Evolutionary conservation across 2,888 invertebrate genomes (phyloP).

Genomic region (Eupithecia exiguata): DNA sequence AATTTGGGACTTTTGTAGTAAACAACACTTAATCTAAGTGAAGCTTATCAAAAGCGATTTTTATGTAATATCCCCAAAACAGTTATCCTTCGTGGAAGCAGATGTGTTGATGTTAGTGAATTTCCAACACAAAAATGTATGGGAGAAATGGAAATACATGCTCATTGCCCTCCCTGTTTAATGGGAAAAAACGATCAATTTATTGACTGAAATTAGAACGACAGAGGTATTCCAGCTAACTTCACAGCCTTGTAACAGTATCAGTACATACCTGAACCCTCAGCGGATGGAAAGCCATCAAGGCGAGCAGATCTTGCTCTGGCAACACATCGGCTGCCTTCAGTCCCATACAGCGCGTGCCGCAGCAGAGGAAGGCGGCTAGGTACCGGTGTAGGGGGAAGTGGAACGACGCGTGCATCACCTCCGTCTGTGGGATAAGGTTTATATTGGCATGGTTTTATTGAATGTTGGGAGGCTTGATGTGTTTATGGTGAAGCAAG

Average conservation of each 20-base stretch:
- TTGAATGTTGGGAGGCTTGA: neutral
- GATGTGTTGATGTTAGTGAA: neutral
- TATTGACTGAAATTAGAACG: neutral
- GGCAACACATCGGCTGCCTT: conserved; percentile 91
- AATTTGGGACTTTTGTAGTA: neutral
- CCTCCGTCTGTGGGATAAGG: conserved; percentile 82
- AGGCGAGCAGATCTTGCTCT: conserved; percentile 88
- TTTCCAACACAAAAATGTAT: neutral
- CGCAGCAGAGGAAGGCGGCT: conserved; percentile 86
- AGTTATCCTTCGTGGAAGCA: neutral
- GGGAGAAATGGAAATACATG: neutral
- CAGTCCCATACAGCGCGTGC: conserved; percentile 91
- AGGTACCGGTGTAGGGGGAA: conserved; percentile 98
- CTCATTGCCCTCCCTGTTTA: neutral
- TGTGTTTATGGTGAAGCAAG: too few species aligned
- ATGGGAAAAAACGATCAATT: neutral
- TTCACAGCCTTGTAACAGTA: neutral
- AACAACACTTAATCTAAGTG: too few species aligned
- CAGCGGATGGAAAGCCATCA: conserved; percentile 95
- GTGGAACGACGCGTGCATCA: conserved; percentile 96
- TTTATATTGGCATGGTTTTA: neutral
- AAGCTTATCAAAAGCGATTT: neutral
- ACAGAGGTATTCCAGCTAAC: neutral
- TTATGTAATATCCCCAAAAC: neutral
- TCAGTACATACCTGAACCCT: conserved; percentile 79